Percentiles rank a stretch among this genome's conserved stretches.
phyloP scores from a whole-genome alignment of 2,797 vertebrate species.

The Phataginus tricuspis region DNA sequence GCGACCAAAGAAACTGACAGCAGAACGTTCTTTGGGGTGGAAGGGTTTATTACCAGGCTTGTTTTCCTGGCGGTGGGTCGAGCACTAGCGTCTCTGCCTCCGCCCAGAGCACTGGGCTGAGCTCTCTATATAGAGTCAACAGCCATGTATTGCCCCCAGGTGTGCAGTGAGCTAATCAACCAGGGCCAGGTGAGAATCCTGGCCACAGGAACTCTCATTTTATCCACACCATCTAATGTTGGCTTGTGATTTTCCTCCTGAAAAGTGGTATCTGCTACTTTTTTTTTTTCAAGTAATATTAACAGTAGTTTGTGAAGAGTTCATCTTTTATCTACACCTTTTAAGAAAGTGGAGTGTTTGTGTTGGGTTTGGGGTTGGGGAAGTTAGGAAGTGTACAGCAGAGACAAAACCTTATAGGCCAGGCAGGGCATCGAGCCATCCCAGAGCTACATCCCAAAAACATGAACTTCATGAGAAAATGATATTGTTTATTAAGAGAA shows the following conservation, averaged over 20 bases:
- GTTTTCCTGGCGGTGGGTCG: too few relatives aligned
- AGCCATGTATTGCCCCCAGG: too few relatives aligned
- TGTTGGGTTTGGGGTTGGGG: neutral
- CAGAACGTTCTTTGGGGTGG: too few relatives aligned
- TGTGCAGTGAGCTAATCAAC: too few relatives aligned
- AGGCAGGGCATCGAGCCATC: neutral
- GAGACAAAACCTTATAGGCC: neutral
- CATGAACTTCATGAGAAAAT: slow-evolving; percentile 1
- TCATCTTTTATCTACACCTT: neutral
- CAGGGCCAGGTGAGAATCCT: too few relatives aligned
- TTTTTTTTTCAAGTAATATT: neutral
- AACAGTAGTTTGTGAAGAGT: neutral
- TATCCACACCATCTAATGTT: neutral
- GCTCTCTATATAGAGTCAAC: too few relatives aligned
- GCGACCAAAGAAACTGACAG: too few relatives aligned
- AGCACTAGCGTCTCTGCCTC: too few relatives aligned
- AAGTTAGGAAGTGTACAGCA: neutral
- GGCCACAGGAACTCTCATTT: too few relatives aligned
- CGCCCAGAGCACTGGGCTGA: too few relatives aligned
- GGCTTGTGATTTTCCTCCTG: neutral
- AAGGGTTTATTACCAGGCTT: too few relatives aligned
- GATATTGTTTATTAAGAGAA: neutral
- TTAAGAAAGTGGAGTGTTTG: neutral
- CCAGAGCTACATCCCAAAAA: neutral
- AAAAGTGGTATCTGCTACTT: neutral